Percentiles rank a stretch among this genome's conserved stretches.
Evolutionary conservation across 2,113 vertebrate genomes (phyloP).

Genomic region (Brachirus orientalis): DNA sequence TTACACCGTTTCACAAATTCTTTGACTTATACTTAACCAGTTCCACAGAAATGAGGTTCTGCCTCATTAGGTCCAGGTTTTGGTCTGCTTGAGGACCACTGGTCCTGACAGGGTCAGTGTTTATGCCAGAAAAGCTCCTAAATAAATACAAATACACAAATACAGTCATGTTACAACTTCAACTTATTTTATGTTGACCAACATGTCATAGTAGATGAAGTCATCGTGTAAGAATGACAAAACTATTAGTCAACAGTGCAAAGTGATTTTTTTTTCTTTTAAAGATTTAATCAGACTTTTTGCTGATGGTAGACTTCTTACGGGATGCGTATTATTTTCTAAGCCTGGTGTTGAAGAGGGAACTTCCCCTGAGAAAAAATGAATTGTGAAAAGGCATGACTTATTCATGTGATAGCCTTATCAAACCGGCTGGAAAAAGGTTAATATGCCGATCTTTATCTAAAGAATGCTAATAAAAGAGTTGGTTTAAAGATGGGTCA

Average conservation of each 20-base stretch:
- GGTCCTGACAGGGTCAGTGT: no score
- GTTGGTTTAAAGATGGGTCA: slow-evolving; percentile 13
- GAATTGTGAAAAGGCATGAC: not conserved
- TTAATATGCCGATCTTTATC: slow-evolving; percentile 47
- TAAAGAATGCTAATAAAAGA: slow-evolving; percentile 42
- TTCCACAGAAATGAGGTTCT: no score
- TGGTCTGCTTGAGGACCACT: no score
- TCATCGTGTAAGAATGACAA: no score
- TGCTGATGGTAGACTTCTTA: not conserved
- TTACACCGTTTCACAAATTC: no score
- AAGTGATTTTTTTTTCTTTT: not conserved
- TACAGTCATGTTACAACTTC: no score
- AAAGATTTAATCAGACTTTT: slow-evolving; percentile 11
- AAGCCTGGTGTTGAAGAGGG: not conserved
- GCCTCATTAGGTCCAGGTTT: no score
- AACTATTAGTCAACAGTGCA: not conserved
- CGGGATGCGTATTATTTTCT: slow-evolving; percentile 3
- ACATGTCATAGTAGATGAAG: no score
- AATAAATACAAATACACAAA: no score
- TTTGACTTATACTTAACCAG: no score
- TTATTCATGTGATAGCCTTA: not conserved
- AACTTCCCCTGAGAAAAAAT: slow-evolving; percentile 3
- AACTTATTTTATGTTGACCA: no score
- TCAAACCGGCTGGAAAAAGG: slow-evolving; percentile 20
- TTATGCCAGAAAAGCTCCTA: no score